phyloP scores from a whole-genome alignment of 1,140 invertebrate genomes.

The Ceratosolen fusciceps region DNA sequence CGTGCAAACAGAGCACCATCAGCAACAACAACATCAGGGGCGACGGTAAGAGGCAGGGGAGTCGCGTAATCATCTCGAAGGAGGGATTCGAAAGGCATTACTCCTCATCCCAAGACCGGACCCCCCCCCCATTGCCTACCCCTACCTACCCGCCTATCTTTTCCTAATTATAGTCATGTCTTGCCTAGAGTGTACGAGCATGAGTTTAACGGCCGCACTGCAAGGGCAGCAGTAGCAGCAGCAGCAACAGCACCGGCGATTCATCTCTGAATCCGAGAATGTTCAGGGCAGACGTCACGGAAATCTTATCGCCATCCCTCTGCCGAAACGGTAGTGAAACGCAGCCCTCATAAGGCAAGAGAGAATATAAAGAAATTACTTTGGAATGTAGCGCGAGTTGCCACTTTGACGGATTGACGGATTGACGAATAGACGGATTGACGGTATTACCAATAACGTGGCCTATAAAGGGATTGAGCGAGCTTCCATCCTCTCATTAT shows the following conservation, averaged over 20 bases:
- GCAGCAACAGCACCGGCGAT: neutral
- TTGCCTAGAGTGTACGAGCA: constrained; percentile 42
- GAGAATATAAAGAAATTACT: too few relatives aligned
- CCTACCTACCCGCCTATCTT: constrained; percentile 7
- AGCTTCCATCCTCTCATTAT: neutral
- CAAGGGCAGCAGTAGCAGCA: neutral
- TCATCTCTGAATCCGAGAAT: neutral
- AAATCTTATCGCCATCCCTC: constrained; percentile 40
- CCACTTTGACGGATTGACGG: too few relatives aligned
- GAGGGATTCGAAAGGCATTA: neutral
- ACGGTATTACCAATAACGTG: too few relatives aligned
- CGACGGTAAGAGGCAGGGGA: constrained; percentile 67
- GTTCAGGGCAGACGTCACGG: constrained; percentile 42
- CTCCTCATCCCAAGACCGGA: constrained; percentile 45
- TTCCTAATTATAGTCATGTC: constrained; percentile 19
- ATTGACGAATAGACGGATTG: too few relatives aligned
- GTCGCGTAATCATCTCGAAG: constrained; percentile 25
- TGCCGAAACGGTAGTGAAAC: too few relatives aligned
- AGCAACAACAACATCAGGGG: neutral
- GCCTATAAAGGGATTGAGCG: neutral
- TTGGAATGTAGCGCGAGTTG: too few relatives aligned
- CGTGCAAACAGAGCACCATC: constrained; percentile 33
- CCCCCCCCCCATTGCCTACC: constrained; percentile 33
- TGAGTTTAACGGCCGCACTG: constrained; percentile 17
- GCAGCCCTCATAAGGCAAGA: too few relatives aligned